A percentile compares a stretch with the other conserved stretches of the same genome.
These are phyloP conservation scores for Toxotes chatareus DNA, from an alignment of 2,113 vertebrate genomes.

Conservation along the genomic window DNA sequence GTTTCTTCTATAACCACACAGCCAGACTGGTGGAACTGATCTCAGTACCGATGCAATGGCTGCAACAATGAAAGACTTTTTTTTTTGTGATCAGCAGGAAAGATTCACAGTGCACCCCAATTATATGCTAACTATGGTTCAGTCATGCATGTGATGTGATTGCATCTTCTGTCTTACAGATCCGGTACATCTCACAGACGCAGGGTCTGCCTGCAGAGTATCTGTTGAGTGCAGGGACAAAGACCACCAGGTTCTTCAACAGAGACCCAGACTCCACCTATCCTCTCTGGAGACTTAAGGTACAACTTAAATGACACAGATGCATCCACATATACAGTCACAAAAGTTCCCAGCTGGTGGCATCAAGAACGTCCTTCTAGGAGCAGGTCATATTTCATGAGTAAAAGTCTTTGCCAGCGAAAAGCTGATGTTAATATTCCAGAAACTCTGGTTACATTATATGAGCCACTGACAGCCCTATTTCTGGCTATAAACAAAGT, in stretches of 20 bases:
- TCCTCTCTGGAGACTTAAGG: conserved; percentile 98
- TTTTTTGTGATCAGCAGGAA: background rate
- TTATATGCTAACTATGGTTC: conserved; percentile 18
- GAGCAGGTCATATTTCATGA: background rate
- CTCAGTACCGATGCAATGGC: too few relatives aligned
- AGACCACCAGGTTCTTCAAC: conserved; percentile 99
- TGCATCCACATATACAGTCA: conserved; percentile 6
- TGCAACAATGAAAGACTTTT: too few relatives aligned
- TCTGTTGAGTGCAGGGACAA: conserved; percentile 97
- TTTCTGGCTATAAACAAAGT: conserved; percentile 41
- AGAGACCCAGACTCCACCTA: conserved; percentile 97
- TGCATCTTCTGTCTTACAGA: conserved; percentile 84
- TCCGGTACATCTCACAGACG: conserved; percentile 99
- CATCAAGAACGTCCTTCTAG: background rate
- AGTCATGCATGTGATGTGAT: conserved; percentile 27
- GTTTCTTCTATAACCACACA: too few relatives aligned
- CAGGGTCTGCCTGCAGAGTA: conserved; percentile 98
- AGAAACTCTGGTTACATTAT: conserved; percentile 7
- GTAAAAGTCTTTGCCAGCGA: background rate
- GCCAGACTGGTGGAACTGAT: too few relatives aligned
- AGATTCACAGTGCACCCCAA: background rate
- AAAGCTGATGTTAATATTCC: conserved; percentile 20
- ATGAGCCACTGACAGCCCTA: conserved; percentile 8
- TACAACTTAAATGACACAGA: conserved; percentile 65
- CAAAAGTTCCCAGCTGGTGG: background rate